Conservation (phyloP, 2,113 vertebrate species). For the Chaetodon trifascialis region DNA sequence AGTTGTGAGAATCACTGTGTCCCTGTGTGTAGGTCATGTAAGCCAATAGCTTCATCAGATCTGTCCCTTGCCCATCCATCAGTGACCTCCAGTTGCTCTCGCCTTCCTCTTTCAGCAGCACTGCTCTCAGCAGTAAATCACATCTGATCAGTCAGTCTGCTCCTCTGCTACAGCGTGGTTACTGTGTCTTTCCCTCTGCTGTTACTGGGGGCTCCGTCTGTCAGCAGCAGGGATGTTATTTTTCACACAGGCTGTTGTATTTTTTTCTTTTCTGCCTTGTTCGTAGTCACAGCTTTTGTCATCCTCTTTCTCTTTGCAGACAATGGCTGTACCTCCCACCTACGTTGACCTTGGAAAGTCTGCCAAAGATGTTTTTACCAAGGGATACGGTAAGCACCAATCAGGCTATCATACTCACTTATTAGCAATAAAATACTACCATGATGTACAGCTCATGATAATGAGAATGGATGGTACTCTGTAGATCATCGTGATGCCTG, state of each 20-base stretch:
- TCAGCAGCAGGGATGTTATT: neutral
- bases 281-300: neutral
- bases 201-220: neutral
- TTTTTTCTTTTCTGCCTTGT: neutral
- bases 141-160: slow-evolving; percentile 26
- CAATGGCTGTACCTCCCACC: slow-evolving; percentile 95
- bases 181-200: slow-evolving; percentile 5
- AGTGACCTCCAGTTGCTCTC: slow-evolving; percentile 14
- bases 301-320: slow-evolving; percentile 76
- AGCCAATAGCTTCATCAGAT: neutral
- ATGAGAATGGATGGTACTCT: neutral
- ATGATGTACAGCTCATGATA: too few relatives aligned
- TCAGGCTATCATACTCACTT: neutral
- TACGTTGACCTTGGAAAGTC: slow-evolving; percentile 96
- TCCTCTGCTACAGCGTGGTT: neutral
- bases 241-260: neutral
- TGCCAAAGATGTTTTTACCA: slow-evolving; percentile 96
- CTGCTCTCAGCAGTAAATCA: neutral
- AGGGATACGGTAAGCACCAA: slow-evolving; percentile 91
- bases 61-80: slow-evolving; percentile 3
- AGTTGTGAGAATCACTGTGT: neutral
- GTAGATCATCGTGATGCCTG: neutral
- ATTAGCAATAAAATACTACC: neutral
- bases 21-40: neutral
- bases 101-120: neutral